Percentiles rank a stretch among this genome's conserved stretches.
phyloP scores from a whole-genome alignment of 2,888 invertebrate species.

The Uropetala carovei region DNA sequence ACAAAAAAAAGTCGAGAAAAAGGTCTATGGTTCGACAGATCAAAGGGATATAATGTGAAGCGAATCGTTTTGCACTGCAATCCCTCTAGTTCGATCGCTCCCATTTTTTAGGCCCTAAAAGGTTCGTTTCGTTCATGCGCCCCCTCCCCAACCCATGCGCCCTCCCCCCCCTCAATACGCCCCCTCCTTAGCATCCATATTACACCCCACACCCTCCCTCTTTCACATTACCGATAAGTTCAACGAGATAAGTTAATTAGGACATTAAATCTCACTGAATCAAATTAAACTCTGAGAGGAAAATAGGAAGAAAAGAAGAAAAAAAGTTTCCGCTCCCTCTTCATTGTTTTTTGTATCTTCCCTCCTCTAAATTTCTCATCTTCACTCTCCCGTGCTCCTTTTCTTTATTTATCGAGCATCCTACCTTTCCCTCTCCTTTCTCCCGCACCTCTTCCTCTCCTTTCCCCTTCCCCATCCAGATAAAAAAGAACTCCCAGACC shows the following conservation, averaged over 20 bases:
- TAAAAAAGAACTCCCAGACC: not conserved
- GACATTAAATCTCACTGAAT: slow-evolving; percentile 36
- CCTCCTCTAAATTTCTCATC: slow-evolving; percentile 44
- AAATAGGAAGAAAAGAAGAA: not conserved
- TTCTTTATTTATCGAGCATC: not conserved
- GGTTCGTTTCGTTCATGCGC: not conserved
- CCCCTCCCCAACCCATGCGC: no score
- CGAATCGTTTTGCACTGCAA: no score
- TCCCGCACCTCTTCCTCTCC: not conserved
- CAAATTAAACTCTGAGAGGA: slow-evolving; percentile 30
- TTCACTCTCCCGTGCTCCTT: slow-evolving; percentile 30
- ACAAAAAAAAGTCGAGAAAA: no score
- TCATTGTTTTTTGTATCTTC: not conserved
- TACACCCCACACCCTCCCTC: not conserved
- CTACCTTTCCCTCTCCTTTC: not conserved
- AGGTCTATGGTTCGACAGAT: no score
- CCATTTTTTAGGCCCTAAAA: not conserved
- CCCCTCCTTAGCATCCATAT: no score
- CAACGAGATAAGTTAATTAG: not conserved
- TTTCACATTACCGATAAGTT: not conserved
- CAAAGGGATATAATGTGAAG: no score
- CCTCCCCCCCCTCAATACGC: no score
- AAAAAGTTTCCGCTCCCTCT: not conserved
- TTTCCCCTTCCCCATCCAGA: not conserved
- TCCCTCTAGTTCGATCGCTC: no score